Base-by-base conservation (phyloP, 1,140 invertebrate species). In the Drosophila sp. region DNA sequence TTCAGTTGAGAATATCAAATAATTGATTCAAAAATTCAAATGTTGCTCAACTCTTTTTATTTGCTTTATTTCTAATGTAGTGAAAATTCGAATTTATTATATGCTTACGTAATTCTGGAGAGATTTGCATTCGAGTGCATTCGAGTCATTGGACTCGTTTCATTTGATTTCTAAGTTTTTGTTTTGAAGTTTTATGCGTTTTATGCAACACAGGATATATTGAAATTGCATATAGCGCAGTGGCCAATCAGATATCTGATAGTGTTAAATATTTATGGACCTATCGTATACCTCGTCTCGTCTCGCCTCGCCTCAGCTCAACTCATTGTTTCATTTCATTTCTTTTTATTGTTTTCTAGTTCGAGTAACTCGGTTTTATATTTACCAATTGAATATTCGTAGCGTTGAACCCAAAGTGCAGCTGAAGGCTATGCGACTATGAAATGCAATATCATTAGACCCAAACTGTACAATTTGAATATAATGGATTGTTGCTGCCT, bases 181-280 rank as follows among this genome's bases (percentile, higher is more conserved):
- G 67, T 57, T 86, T 86, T 63, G 59, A 81, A 67, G 70, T 67
- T 75, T 80, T 63, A 77, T 86, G 65, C 61, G 58, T 69, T 74
- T 62, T 81, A 72, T 76, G 65, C 71, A 86, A 87, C 61, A 65
- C 73, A 86, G 82, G 66, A 59, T 84, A 77, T 71, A 84, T 74
- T 66, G 54, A 51, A 50, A 67, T 66, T 66, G 74, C 38, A 72
- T 76, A 73, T 58, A 48, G 72, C 57, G 61, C 58, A 65, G 43
- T 40, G 16, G 14, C 9, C 50, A 18, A 53, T 9, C 46, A 21
- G 59, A 41, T 51, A 62, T 62, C 46, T 62, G 34, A 50, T 36
- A 50, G 50, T 69, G 50, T 62, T 73, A 73, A 73, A 73, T 73
- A 73, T 73, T 73, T 69, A 73, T 72, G 21, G 45, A 27, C 7